phyloP scores from a whole-genome alignment of 1,140 invertebrate species.

The Tachypleus tridentatus region DNA sequence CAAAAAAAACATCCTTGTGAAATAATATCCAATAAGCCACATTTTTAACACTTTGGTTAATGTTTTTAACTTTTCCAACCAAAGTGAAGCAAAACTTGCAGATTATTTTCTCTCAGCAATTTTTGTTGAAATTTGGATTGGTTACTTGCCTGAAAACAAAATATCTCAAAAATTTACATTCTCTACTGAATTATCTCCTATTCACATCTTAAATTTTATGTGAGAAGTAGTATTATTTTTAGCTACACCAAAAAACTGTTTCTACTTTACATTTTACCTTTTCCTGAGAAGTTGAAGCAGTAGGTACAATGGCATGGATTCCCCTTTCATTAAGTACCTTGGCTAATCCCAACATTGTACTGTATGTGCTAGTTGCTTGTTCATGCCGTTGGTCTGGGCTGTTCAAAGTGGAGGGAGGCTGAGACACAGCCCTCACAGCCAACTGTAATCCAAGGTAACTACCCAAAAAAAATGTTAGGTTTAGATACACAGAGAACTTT shows the following conservation, averaged over 20 bases:
- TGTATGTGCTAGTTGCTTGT: slow-evolving; percentile 53
- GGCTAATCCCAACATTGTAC: slow-evolving; percentile 61
- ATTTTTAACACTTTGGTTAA: slow-evolving; percentile 5
- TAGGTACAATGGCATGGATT: slow-evolving; percentile 47
- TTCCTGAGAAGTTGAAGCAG: slow-evolving; percentile 6
- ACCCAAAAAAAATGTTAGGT: not conserved
- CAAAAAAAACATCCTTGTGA: slow-evolving; percentile 1
- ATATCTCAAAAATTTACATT: too few species aligned
- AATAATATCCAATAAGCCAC: too few species aligned
- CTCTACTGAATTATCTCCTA: too few species aligned
- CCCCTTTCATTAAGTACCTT: slow-evolving; percentile 67
- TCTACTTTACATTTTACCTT: too few species aligned
- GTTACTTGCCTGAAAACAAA: too few species aligned
- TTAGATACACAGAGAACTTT: too few species aligned
- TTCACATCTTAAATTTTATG: too few species aligned
- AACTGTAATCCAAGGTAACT: slow-evolving; percentile 19
- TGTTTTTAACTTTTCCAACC: not conserved
- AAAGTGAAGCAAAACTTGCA: too few species aligned
- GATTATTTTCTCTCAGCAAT: too few species aligned
- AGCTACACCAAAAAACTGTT: too few species aligned
- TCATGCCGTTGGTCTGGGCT: slow-evolving; percentile 13
- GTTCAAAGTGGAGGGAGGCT: slow-evolving; percentile 29
- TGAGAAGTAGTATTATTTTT: too few species aligned
- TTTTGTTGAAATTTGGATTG: too few species aligned
- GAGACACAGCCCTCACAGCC: slow-evolving; percentile 33